These are phyloP conservation scores for Erinaceus europaeus DNA, from an alignment of 2,113 vertebrate species.

Conservation along the genomic window DNA sequence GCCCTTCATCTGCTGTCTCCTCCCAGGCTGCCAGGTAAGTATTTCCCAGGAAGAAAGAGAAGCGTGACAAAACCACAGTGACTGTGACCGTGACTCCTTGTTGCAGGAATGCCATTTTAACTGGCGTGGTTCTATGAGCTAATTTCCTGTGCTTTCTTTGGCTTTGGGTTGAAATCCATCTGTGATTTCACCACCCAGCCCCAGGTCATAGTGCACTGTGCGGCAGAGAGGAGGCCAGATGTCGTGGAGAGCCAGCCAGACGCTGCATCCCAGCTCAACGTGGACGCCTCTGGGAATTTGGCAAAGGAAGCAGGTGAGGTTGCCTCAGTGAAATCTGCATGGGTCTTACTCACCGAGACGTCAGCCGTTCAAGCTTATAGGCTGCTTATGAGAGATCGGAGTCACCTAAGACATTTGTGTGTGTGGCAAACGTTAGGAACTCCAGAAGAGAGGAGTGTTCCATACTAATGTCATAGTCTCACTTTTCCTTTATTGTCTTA, in stretches of 20 bases:
- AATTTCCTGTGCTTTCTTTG: too few relatives aligned
- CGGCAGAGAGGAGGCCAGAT: constrained; percentile 96
- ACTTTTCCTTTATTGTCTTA: neutral
- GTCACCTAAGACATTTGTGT: too few relatives aligned
- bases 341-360: constrained; percentile 11
- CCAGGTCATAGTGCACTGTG: constrained; percentile 94
- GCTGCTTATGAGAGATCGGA: neutral
- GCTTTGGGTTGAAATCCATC: too few relatives aligned
- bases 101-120: too few relatives aligned
- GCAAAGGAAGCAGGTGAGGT: constrained; percentile 94
- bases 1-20: too few relatives aligned
- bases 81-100: too few relatives aligned
- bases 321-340: neutral
- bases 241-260: constrained; percentile 93
- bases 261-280: constrained; percentile 91
- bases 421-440: neutral
- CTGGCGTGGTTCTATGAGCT: too few relatives aligned
- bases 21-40: too few relatives aligned
- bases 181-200: too few relatives aligned
- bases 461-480: neutral
- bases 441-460: neutral
- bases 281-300: constrained; percentile 90
- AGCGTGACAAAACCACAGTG: too few relatives aligned
- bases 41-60: too few relatives aligned
- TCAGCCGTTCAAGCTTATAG: neutral